Base-by-base conservation (phyloP, 2,113 vertebrate species). In the Notarius lentiginosus region DNA sequence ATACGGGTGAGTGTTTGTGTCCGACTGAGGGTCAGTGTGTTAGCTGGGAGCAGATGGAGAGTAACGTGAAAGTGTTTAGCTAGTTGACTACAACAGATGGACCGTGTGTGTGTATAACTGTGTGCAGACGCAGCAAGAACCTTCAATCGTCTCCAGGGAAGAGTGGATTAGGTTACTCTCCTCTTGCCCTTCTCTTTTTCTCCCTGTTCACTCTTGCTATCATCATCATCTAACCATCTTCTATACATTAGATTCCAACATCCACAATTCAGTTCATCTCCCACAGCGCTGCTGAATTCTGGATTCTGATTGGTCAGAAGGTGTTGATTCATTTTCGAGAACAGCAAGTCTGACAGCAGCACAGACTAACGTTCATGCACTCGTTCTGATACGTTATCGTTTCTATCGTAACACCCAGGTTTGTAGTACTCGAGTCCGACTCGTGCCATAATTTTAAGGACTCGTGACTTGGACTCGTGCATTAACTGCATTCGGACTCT, bases 11-110 rank as follows among this genome's bases (percentile, higher is more conserved):
- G 14, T 34, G 66, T 70, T 70, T 15, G 5, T 34, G 34, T 49
- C 41, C 10, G 18, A 73, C 34, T 10, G 17, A 47, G 70, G 47
- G 22, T 76, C 53, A 79, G 76, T 56, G n/a, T 34, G 4, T 58
- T 34, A 34, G n/a, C 27, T 34, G n/a, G 7, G n/a, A 80, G 53
- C 76, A 77, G 24, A 75, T 75, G 72, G 47, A 24, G 22, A 75
- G 10, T 75, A 75, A 75, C 10, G 11, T 68, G 2, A 58, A 83
- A 65, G 80, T 70, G 70, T 58, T 34, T 58, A 22, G 55, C 70
- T 60, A 76, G 70, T 56, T 55, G 20, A 84, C 55, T 75, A 22
- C 68, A 75, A 1, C 84, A 85, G 70, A 76, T 77, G 70, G 56
- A 76, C 55, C 15, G 61, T 30, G 63, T 65, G 66, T 58, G 70